Evolutionary conservation across 2,888 invertebrate genomes (phyloP).

Genomic region (Unio pictorum): DNA sequence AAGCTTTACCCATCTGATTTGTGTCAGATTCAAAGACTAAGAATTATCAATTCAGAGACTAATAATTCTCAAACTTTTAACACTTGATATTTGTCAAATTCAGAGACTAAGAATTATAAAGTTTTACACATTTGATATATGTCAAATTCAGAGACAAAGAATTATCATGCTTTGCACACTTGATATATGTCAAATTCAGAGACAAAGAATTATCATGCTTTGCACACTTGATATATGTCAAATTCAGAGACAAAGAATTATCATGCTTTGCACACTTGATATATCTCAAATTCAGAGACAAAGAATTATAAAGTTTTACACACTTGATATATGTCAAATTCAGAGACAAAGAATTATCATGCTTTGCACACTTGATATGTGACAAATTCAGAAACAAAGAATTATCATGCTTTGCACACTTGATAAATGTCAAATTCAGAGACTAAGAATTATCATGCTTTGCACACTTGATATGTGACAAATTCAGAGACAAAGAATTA

Average conservation of each 20-base stretch:
- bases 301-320: background rate
- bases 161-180: too few relatives aligned
- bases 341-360: too few relatives aligned
- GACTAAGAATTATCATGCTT: constrained; percentile 3
- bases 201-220: too few relatives aligned
- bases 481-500: too few relatives aligned
- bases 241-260: too few relatives aligned
- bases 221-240: too few relatives aligned
- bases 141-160: constrained; percentile 2
- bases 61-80: background rate
- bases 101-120: too few relatives aligned
- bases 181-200: too few relatives aligned
- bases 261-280: constrained; percentile 11
- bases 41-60: background rate
- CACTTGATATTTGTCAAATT: constrained; percentile 18
- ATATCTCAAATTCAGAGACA: constrained; percentile 2
- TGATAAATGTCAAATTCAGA: too few relatives aligned
- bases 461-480: too few relatives aligned
- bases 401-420: too few relatives aligned
- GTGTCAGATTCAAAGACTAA: constrained; percentile 2
- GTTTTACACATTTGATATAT: constrained; percentile 11
- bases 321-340: constrained; percentile 18
- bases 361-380: constrained; percentile 14
- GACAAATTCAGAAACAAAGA: constrained; percentile 1
- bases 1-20: too few relatives aligned